A percentile compares a stretch with the other conserved stretches of the same genome.
These are phyloP conservation scores for Synanthedon vespiformis DNA, from an alignment of 2,888 invertebrate species.

Conservation along the genomic window DNA sequence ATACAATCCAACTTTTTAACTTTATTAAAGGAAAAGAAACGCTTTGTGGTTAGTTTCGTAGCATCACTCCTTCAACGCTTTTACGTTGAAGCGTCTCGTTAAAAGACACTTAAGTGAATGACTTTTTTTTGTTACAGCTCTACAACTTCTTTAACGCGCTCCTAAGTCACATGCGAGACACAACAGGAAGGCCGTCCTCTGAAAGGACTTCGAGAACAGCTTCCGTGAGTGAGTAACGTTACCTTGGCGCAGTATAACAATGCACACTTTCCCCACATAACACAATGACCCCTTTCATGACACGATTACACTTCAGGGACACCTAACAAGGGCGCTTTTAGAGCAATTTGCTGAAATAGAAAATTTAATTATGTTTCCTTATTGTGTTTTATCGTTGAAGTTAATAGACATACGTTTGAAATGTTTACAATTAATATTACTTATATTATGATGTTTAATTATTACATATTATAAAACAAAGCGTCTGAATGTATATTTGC, in stretches of 20 bases:
- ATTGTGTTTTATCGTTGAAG: too few species aligned
- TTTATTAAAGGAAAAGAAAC: too few species aligned
- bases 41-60: too few species aligned
- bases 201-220: conserved; percentile 75
- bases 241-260: neutral
- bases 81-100: too few species aligned
- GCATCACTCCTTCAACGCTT: too few species aligned
- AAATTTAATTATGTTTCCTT: neutral
- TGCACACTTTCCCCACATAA: neutral
- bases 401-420: too few species aligned
- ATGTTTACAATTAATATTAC: too few species aligned
- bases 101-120: too few species aligned
- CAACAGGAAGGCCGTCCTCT: conserved; percentile 71
- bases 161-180: conserved; percentile 85
- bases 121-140: conserved; percentile 72
- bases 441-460: too few species aligned
- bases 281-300: neutral
- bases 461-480: too few species aligned
- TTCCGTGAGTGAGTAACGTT: conserved; percentile 60
- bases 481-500: too few species aligned
- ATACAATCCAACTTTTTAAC: too few species aligned
- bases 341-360: neutral
- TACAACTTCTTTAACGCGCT: conserved; percentile 96
- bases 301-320: neutral
- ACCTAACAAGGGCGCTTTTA: neutral